These are phyloP conservation scores for Brachionus rubens DNA, from an alignment of 1,140 invertebrate species.

Conservation along the genomic window DNA sequence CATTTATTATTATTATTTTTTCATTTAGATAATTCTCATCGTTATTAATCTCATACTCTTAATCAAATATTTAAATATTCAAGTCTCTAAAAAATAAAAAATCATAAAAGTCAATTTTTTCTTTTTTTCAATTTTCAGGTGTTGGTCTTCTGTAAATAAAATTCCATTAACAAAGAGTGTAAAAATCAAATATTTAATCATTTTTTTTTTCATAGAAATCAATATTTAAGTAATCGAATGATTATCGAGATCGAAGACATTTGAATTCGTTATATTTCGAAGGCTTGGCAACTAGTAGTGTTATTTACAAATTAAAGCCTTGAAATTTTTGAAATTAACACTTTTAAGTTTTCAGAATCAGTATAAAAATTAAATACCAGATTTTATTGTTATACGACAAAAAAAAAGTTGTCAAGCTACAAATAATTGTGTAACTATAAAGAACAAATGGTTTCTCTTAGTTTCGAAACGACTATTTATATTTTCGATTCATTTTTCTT, in stretches of 20 bases:
- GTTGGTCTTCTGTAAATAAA: neutral
- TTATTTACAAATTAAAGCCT: conserved; percentile 32
- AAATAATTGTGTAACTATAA: no score
- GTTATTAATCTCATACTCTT: no score
- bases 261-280: neutral
- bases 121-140: neutral
- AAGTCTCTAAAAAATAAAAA: no score
- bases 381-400: no score
- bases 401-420: no score
- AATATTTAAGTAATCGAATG: conserved; percentile 25
- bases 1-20: no score
- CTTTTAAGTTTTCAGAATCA: conserved; percentile 38
- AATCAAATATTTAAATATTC: no score
- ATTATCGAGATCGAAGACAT: conserved; percentile 32
- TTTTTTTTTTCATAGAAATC: conserved; percentile 11
- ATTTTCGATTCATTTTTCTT: no score
- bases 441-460: no score
- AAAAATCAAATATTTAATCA: conserved; percentile 34
- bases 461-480: no score
- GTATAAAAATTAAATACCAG: neutral
- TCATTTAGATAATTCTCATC: no score
- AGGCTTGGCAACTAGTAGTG: neutral
- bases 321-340: conserved; percentile 29
- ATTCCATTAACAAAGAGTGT: neutral
- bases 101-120: no score